phyloP scores from a whole-genome alignment of 2,888 invertebrate species.

The Chrysolina oricalcia region DNA sequence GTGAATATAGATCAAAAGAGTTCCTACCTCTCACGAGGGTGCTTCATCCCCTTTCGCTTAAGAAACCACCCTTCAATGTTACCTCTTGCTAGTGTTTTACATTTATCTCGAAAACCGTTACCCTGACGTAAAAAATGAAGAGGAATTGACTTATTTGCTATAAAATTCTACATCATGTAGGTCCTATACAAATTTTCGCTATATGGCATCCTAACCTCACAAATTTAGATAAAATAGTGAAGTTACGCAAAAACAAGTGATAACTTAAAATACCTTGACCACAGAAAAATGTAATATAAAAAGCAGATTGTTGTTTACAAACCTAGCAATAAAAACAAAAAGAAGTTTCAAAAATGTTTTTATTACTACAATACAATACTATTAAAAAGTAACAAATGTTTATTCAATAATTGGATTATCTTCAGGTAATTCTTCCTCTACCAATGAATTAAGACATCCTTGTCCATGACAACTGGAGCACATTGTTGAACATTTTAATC shows the following conservation, averaged over 20 bases:
- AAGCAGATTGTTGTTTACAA: neutral
- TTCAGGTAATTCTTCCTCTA: neutral
- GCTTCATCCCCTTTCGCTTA: too few relatives aligned
- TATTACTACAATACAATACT: neutral
- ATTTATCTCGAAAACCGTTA: neutral
- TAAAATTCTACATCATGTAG: too few relatives aligned
- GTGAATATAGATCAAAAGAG: too few relatives aligned
- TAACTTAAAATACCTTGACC: constrained; percentile 1
- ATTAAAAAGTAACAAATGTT: neutral
- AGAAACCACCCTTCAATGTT: neutral
- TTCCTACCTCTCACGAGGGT: too few relatives aligned
- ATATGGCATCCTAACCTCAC: neutral
- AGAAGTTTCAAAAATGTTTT: neutral
- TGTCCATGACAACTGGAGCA: neutral
- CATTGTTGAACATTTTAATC: neutral
- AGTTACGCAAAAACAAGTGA: constrained; percentile 7
- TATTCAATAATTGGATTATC: neutral
- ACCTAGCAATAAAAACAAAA: constrained; percentile 8
- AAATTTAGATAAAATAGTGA: constrained; percentile 1
- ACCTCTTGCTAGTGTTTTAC: neutral
- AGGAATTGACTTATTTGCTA: too few relatives aligned
- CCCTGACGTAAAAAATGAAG: too few relatives aligned
- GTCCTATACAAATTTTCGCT: neutral
- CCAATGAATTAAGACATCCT: neutral
- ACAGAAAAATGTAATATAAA: neutral